Evolutionary conservation across 2,888 invertebrate species (phyloP).

Genomic region (Dexiosoma caninum): DNA sequence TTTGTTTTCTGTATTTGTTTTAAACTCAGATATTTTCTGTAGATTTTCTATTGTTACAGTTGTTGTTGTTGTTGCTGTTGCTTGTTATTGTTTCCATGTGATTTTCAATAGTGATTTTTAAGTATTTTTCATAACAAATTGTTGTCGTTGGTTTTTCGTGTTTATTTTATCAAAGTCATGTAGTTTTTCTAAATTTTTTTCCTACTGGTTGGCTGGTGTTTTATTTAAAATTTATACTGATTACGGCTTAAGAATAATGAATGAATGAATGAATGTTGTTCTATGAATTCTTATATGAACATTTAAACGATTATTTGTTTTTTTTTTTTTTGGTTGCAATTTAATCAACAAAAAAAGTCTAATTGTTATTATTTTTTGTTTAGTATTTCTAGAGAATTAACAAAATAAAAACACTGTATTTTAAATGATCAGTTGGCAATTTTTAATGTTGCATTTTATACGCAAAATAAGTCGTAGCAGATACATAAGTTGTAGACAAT

Average conservation of each 20-base stretch:
- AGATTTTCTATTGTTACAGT: conserved; percentile 6
- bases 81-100: conserved; percentile 9
- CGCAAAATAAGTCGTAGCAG: background rate
- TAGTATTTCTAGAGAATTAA: background rate
- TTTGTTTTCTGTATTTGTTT: too few relatives aligned
- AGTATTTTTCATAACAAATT: conserved; percentile 60
- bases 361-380: conserved; percentile 36
- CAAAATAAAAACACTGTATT: too few relatives aligned
- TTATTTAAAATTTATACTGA: conserved; percentile 49
- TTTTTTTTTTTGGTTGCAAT: conserved; percentile 5
- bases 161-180: conserved; percentile 6
- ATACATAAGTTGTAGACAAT: background rate
- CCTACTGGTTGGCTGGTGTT: conserved; percentile 8
- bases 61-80: too few relatives aligned
- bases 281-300: background rate
- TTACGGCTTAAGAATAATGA: conserved; percentile 56
- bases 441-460: conserved; percentile 1
- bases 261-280: conserved; percentile 22
- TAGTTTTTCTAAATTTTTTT: background rate
- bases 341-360: conserved; percentile 15
- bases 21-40: conserved; percentile 17
- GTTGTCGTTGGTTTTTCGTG: conserved; percentile 38
- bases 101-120: conserved; percentile 56
- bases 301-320: conserved; percentile 8
- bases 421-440: background rate